Base-by-base conservation (phyloP, 2,888 invertebrate genomes). In the Mythimna albipuncta region DNA sequence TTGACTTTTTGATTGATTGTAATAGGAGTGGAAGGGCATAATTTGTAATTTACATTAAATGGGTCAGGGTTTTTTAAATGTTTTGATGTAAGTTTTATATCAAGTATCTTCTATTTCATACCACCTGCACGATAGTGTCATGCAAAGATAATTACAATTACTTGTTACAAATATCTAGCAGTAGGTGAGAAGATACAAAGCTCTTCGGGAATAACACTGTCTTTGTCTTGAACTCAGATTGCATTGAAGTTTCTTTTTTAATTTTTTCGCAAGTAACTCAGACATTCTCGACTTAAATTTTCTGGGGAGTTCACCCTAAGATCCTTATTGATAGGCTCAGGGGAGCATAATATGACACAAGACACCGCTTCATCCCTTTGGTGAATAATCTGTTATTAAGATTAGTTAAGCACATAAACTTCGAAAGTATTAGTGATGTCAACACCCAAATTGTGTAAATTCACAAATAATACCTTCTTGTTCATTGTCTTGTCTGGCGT, bases 381-480 rank as follows among this genome's bases (percentile, higher is more conserved):
- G 16, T 44, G 9, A 44, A 21, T 16, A 16, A 26, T 44, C 61
- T 41, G 61, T 2, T 41, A 41, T n/a, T 21, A 26, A 5, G 26
- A 44, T 63, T 63, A 26, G 44, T 44, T 6, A 63, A 63, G 63
- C 47, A 19, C 19, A 32, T 50, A 63, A 44, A 44, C 58, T n/a
- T 41, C 32, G 50, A 65, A 76, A 61, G 54, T 55, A 72, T 82
- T 75, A 80, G 76, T 82, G 63, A 55, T 35, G 59, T 66, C 57
- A 67, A 65, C 63, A 77, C 65, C 59, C 52, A 62, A 64, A 77
- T 69, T 70, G 59, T 62, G 70, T 32, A 64, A 68, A 57, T 64
- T 64, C n/a, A 58, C 47, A 70, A 68, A 65, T 68, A 59, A 70
- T 92, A 94, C 94, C 94, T 94, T 94, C 85, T 89, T 63, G 62